These are phyloP conservation scores for Rhagologus leucostigma DNA, from an alignment of 2,113 vertebrate species.

Conservation along the genomic window DNA sequence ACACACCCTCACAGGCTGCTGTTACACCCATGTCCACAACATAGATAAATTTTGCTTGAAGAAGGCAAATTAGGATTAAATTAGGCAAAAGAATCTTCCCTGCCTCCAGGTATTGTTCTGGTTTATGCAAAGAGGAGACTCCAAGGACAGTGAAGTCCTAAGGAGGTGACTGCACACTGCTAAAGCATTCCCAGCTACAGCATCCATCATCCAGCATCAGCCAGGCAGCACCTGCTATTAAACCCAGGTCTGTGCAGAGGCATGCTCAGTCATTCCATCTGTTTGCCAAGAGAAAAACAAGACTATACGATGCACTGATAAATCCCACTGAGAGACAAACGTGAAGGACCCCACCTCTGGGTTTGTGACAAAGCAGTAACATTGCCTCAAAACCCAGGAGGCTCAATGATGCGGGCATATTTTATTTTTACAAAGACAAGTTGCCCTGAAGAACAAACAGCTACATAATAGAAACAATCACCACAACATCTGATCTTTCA, in stretches of 20 bases:
- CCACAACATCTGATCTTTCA: not conserved
- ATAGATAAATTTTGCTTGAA: not conserved
- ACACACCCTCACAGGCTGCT: not conserved
- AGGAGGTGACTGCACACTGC: not conserved
- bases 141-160: not conserved
- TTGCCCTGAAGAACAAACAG: not conserved
- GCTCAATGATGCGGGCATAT: accelerated
- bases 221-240: accelerated
- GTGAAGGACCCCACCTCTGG: not conserved
- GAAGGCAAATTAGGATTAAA: not conserved
- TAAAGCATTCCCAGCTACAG: not conserved
- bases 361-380: not conserved
- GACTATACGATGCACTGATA: not conserved
- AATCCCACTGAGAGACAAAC: not conserved
- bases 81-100: not conserved
- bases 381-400: not conserved
- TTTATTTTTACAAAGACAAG: not conserved
- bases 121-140: not conserved
- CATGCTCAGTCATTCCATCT: not conserved
- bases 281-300: not conserved
- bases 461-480: not conserved
- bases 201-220: not conserved
- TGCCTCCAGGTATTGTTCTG: not conserved
- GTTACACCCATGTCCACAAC: accelerated
- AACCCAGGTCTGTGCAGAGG: not conserved